Conservation (phyloP, 2,888 invertebrate species). For the Agrotis segetum region DNA sequence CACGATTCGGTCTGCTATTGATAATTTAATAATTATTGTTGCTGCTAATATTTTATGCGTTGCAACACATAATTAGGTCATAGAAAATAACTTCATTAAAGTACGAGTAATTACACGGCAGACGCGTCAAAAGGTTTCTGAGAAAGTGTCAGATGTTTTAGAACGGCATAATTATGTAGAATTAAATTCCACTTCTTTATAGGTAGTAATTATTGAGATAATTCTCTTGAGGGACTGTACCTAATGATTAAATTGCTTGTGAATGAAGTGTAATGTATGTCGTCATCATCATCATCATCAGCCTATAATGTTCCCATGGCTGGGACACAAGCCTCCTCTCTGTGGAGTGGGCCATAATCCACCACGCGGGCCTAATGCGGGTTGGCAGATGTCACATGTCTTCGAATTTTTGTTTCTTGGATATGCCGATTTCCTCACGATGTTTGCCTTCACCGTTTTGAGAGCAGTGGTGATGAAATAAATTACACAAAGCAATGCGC, state of each 20-base stretch:
- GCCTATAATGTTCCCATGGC: no score
- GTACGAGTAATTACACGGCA: conserved; percentile 11
- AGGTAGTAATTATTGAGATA: not conserved
- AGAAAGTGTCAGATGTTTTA: conserved; percentile 17
- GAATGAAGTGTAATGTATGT: no score
- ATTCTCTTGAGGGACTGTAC: not conserved
- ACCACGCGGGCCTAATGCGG: no score
- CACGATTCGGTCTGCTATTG: conserved; percentile 1
- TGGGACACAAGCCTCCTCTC: no score
- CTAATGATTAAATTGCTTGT: not conserved
- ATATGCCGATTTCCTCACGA: no score
- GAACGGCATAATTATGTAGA: not conserved
- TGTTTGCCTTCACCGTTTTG: no score
- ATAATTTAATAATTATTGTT: not conserved
- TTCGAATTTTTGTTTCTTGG: no score
- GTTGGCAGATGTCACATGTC: no score
- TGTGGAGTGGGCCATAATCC: no score
- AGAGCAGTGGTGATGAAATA: no score
- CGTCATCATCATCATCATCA: no score
- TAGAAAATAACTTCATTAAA: conserved; percentile 11
- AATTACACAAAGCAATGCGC: no score
- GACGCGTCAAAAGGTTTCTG: not conserved
- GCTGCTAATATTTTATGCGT: not conserved
- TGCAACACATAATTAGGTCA: conserved; percentile 8
- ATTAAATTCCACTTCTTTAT: not conserved